phyloP scores from a whole-genome alignment of 64 coral and sea anemone genomes.

The Platygyra sinensis region DNA sequence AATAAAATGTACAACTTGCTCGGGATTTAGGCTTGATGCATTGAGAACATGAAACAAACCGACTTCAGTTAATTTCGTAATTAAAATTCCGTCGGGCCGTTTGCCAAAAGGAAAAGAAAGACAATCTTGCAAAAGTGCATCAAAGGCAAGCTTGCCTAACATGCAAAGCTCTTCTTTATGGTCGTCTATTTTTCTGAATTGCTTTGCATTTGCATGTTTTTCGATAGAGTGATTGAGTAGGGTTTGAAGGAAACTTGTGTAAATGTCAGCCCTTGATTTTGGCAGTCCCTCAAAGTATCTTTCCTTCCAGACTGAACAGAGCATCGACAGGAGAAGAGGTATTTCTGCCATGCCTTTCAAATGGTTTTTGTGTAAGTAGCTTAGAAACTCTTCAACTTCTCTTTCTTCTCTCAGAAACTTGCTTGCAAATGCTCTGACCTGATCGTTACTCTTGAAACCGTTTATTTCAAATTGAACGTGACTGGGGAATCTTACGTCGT shows the following conservation, averaged over 20 bases:
- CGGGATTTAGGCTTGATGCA: background rate
- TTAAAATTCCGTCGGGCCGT: background rate
- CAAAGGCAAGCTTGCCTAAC: background rate
- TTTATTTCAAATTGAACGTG: constrained; percentile 33
- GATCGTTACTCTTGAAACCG: constrained; percentile 19
- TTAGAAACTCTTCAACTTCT: constrained; percentile 17
- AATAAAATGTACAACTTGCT: constrained; percentile 9
- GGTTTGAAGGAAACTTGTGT: background rate
- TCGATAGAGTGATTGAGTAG: background rate
- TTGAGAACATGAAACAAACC: background rate
- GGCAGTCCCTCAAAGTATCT: background rate
- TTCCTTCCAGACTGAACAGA: constrained; percentile 56
- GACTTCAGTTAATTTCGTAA: background rate
- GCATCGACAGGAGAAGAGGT: constrained; percentile 42
- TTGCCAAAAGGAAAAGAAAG: background rate
- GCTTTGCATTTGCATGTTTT: background rate
- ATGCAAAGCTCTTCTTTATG: background rate
- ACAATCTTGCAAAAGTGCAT: background rate
- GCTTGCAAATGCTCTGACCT: constrained; percentile 10
- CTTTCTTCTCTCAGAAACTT: constrained; percentile 25
- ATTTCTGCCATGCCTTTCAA: constrained; percentile 28
- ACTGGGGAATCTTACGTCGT: background rate
- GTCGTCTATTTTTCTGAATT: background rate
- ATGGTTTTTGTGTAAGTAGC: background rate
- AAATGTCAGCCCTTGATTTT: constrained; percentile 7